Conservation (phyloP, 2,113 vertebrate species). For the Amazona guildingii region DNA sequence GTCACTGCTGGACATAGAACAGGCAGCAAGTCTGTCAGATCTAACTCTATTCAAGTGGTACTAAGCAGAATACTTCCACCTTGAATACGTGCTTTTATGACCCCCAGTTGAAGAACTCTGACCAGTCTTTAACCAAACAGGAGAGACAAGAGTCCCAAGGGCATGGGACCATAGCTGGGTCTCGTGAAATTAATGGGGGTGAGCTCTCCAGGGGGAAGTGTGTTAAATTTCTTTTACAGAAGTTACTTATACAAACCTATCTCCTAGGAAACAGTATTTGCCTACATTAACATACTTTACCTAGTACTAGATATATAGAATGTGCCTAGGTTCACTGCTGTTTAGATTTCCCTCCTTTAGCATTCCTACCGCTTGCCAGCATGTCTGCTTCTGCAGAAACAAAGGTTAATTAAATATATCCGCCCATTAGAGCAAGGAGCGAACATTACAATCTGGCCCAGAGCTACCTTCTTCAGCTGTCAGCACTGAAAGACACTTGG, state of each 20-base stretch:
- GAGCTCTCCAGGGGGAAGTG: not conserved
- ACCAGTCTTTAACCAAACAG: not conserved
- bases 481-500: conserved; percentile 54
- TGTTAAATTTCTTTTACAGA: not conserved
- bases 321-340: not conserved
- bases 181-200: not conserved
- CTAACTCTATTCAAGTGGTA: not conserved
- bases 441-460: conserved; percentile 45
- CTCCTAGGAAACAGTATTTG: conserved; percentile 30
- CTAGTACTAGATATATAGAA: not conserved
- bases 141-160: not conserved
- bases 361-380: conserved; percentile 49
- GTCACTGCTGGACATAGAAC: not conserved
- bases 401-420: conserved; percentile 69
- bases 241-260: not conserved
- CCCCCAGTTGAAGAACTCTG: not conserved
- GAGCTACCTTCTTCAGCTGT: conserved; percentile 63
- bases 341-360: conserved; percentile 17
- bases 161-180: not conserved
- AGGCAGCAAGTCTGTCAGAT: not conserved
- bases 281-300: not conserved
- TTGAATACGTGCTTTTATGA: not conserved
- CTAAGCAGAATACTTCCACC: not conserved
- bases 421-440: conserved; percentile 42
- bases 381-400: conserved; percentile 52